Evolutionary conservation across 35 echinoderm and acorn worm genomes (phyloP), one percentile per base, ranked within the genome.

Genomic region (Chiridota heheva): DNA sequence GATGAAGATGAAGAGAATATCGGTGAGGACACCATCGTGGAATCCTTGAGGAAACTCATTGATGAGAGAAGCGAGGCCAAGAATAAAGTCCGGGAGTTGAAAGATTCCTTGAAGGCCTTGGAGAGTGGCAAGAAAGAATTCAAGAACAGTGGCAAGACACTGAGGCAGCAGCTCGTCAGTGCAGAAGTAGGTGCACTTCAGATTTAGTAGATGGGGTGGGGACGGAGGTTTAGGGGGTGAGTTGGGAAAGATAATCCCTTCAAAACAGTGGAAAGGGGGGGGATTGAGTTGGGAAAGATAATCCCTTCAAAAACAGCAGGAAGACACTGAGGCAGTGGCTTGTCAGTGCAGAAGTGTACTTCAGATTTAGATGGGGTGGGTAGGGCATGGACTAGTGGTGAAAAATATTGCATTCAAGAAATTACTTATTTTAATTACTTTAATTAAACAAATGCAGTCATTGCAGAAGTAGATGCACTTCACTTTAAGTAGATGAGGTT

Each of bases 71-170:
- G 77, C 2, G 88, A 96, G 25, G 93, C 79, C 15, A 77, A 59
- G 63, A 91, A 74, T 44, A 96, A 91, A 69, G 69, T 96, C n/a
- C 69, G 88, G 31, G 93, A 91, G 17, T 61, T 96, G 68, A 96
- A 87, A 43, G 93, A 96, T 35, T 78, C 72, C 0, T 46, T 83
- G 49, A 97, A 97, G 65, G 57, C 31, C 35, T 66, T 84, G 56
- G 93, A 96, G 43, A 60, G 24, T 25, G 73, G 31, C 24, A 82
- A 69, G 62, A 96, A 91, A 58, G 93, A 91, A 44, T 67, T 78
- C 27, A 96, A 96, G 77, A 87, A 43, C 10, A 91, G 88, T 48
- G 55, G 43, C 43, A 96, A 96, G 53, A 90, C 87, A 27, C 67
- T 96, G 36, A 96, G 91, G 40, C 83, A 86, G 36, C 79, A 83